phyloP scores from a whole-genome alignment of 2,113 vertebrate species.

The Indicator indicator region DNA sequence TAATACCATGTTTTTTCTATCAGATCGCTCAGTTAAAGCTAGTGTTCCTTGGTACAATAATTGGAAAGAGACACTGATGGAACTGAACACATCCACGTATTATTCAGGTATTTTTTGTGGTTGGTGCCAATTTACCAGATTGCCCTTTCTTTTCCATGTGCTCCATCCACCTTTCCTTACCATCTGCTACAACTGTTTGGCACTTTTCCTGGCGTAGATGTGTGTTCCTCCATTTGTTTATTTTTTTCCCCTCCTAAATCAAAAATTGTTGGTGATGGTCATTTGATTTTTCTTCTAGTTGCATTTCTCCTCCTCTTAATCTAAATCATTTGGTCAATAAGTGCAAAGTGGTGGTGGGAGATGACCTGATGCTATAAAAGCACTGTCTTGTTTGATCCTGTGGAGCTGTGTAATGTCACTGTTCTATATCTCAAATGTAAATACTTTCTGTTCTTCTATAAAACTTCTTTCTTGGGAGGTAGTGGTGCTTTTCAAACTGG shows the following conservation, averaged over 20 bases:
- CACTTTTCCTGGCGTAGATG: slow-evolving; percentile 34
- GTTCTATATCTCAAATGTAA: background rate
- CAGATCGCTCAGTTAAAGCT: slow-evolving; percentile 92
- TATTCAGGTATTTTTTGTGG: slow-evolving; percentile 84
- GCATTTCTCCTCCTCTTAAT: slow-evolving; percentile 29
- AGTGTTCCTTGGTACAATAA: slow-evolving; percentile 91
- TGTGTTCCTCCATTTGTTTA: slow-evolving; percentile 35
- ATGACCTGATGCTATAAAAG: background rate
- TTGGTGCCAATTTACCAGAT: slow-evolving; percentile 70
- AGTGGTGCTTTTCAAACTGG: background rate
- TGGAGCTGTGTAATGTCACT: background rate
- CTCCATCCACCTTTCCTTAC: slow-evolving; percentile 54
- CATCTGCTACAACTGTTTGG: slow-evolving; percentile 62
- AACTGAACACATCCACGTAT: slow-evolving; percentile 86
- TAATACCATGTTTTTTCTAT: slow-evolving; percentile 81
- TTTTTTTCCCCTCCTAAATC: slow-evolving; percentile 4
- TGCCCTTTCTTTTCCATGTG: slow-evolving; percentile 60
- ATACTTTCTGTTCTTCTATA: background rate
- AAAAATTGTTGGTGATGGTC: slow-evolving; percentile 46
- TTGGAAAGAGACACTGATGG: slow-evolving; percentile 90
- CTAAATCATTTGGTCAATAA: background rate
- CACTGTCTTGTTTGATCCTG: background rate
- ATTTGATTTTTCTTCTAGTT: slow-evolving; percentile 29
- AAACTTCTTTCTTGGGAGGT: background rate
- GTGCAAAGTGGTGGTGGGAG: background rate